Base-by-base conservation (phyloP, 1,140 invertebrate species). In the Gryllus bimaculatus region DNA sequence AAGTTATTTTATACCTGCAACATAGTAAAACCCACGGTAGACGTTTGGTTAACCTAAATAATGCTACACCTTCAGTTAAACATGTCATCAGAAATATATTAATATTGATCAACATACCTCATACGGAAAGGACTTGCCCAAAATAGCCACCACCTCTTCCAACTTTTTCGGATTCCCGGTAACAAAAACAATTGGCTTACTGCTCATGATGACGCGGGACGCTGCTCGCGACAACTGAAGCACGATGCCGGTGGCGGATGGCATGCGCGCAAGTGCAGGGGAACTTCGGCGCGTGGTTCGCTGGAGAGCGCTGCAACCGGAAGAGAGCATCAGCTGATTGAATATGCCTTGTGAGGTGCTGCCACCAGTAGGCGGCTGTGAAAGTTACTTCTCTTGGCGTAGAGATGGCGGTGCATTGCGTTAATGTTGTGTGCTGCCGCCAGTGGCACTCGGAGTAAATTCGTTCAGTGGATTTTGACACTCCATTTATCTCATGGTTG, bases 131-230 rank as follows among this genome's bases (percentile, higher is more conserved):
- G 78, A 78, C 18, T 88, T 87, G 4, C 96, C 96, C 20, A 98
- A 86, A 82, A 98, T 98, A 76, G 91, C 89, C 20, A 92, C 82
- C 49, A 98, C 89, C 88, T 99, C 97, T 86, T 97, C 92, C 47
- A 98, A 85, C 86, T 99, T 99, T 83, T 97, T 97, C 13, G 89
- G 88, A 86, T 98, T 98, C 75, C 96, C 96, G 47, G 96, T 98
- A 0, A 98, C 95, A 85, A 98, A 96, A 8, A 92, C 92, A 82
- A 96, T 90, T 21, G 90, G 85, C 84, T 89, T 90, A 8, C 88
- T 83, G 8, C 88, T 83, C 87, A 88, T 87, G 74, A 76, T 80
- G 47, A 18, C 47, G 18, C 13, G 75, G 39, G 4, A 76, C 12
- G 12, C 75, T 76, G 26, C 26, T 39, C 26, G 26, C 26, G 26